Base-by-base conservation (phyloP, 2,797 vertebrate species). In the Cercopithecus mitis region DNA sequence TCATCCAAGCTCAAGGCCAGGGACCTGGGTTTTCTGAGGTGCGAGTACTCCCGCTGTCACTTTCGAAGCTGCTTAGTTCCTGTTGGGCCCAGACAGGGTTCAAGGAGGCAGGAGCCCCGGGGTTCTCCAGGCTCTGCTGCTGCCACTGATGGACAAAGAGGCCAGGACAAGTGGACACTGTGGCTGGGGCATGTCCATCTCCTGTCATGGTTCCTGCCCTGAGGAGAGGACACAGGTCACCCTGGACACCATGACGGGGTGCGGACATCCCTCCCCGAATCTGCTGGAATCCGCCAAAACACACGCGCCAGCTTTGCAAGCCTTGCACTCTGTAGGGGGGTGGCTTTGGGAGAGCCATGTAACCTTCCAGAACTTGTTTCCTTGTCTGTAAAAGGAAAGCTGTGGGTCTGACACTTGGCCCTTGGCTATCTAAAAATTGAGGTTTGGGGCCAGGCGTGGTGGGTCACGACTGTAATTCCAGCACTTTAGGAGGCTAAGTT, bases 91-190 rank as follows among this genome's bases (percentile, higher is more conserved):
- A 80, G 55, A 27, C 22, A 3, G 19, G 7, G 30, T 86, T 70
- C 55, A 0, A 0, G 15, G 39, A 95, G 3, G 47, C 82, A 36
- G 0, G 57, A 95, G 82, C 24, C 90, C 72, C 12, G 0, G 5
- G 2, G 15, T 17, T 52, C 45, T 85, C 50, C 7, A 2, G 39
- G n/a, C 12, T n/a, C 36, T 2, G 41, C 45, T 5, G 52, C n/a
- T 7, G 0, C 17, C 4, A 39, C 8, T 0, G 0, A 11, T 0
- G 41, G 0, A 0, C 30, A 33, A 13, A 9, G 3, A 70, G 67
- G 2, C 30, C 41, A n/a, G 61, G 27, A 25, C 55, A 50, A 22
- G 22, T 24, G 83, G 15, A 30, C 73, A 0, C 9, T 8, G 6
- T 30, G 76, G 24, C 55, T 0, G 0, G 7, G 36, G 1, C 12